These are phyloP conservation scores for Benthosema pterotum DNA, from an alignment of 2,797 vertebrate species.

Conservation along the genomic window DNA sequence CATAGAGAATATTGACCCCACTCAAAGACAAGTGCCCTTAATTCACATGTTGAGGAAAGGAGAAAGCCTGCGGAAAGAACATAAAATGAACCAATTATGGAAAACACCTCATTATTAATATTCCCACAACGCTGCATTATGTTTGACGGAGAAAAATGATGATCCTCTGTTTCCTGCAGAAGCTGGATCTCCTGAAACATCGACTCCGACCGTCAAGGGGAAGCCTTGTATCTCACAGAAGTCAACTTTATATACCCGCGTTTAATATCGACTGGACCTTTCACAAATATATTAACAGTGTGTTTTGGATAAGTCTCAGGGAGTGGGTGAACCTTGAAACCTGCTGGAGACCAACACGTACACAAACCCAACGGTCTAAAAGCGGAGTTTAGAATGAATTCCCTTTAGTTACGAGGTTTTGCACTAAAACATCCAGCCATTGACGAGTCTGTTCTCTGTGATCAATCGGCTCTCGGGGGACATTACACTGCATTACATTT, in stretches of 20 bases:
- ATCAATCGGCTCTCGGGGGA: constrained; percentile 81
- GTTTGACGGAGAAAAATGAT: constrained; percentile 42
- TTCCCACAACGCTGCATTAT: constrained; percentile 32
- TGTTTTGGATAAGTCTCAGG: neutral
- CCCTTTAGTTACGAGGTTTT: constrained; percentile 59
- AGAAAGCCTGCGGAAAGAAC: constrained; percentile 23
- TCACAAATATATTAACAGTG: neutral
- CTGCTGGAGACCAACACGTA: constrained; percentile 13
- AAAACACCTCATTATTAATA: constrained; percentile 52
- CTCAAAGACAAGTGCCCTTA: constrained; percentile 43
- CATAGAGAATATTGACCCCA: constrained; percentile 35
- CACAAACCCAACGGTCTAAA: constrained; percentile 11
- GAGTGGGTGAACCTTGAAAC: neutral
- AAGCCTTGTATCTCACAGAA: neutral
- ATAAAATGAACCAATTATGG: constrained; percentile 33
- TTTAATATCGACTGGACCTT: neutral
- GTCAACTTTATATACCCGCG: constrained; percentile 5
- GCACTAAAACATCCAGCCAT: constrained; percentile 69
- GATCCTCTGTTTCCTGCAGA: constrained; percentile 33
- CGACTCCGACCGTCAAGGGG: constrained; percentile 6
- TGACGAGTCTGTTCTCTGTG: constrained; percentile 77
- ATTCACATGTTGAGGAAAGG: constrained; percentile 35
- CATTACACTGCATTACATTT: constrained; percentile 81
- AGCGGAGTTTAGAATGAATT: constrained; percentile 45
- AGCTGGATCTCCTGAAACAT: constrained; percentile 20